These are phyloP conservation scores for Pocillopora meandrina DNA, from an alignment of 92 coral and sea anemone genomes.

Conservation along the genomic window DNA sequence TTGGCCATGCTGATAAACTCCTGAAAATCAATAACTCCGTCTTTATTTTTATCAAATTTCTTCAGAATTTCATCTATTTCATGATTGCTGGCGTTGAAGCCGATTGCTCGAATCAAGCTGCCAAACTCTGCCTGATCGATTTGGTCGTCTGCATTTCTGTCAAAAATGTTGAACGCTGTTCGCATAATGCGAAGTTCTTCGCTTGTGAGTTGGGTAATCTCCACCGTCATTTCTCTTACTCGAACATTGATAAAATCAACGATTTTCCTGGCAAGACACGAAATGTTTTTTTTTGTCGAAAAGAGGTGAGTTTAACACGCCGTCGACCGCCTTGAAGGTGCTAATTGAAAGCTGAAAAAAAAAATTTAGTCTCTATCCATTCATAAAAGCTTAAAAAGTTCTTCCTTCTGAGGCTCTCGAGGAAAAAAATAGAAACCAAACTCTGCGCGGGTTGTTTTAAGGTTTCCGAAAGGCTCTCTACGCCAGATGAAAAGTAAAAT, in stretches of 20 bases:
- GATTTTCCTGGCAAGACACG: too few relatives aligned
- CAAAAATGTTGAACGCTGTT: constrained; percentile 77
- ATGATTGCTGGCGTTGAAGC: constrained; percentile 70
- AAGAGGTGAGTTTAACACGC: not conserved
- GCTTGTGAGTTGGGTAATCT: constrained; percentile 42
- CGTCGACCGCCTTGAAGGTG: too few relatives aligned
- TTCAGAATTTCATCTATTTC: constrained; percentile 66
- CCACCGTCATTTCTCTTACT: constrained; percentile 33
- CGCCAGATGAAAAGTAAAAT: not conserved
- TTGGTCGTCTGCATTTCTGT: constrained; percentile 67
- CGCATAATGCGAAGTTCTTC: constrained; percentile 70
- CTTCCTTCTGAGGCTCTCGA: not conserved
- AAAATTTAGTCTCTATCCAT: not conserved
- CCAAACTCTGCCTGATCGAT: constrained; percentile 80
- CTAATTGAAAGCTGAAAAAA: not conserved
- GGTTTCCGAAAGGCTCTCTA: not conserved
- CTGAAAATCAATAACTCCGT: constrained; percentile 85
- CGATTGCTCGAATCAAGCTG: constrained; percentile 75
- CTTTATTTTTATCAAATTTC: constrained; percentile 72
- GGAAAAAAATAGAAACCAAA: not conserved
- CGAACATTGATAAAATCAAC: too few relatives aligned
- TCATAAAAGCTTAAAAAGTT: not conserved
- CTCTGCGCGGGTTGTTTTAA: not conserved
- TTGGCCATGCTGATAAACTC: constrained; percentile 84
- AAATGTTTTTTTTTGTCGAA: not conserved